Evolutionary conservation across 2,888 invertebrate genomes (phyloP).

Genomic region (Rhingia rostrata): DNA sequence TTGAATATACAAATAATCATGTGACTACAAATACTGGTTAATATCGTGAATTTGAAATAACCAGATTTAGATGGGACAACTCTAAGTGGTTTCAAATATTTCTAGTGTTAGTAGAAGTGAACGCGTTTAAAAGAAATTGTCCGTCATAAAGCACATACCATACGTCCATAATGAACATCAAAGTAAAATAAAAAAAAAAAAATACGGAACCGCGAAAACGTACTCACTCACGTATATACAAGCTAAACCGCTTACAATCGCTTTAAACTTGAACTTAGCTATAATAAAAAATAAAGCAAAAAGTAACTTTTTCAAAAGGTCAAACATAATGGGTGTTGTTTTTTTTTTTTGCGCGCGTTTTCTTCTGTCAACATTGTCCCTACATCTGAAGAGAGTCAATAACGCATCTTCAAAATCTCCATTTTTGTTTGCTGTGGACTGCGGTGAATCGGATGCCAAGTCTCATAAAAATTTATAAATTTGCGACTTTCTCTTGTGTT

Average conservation of each 20-base stretch:
- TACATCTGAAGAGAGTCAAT: neutral
- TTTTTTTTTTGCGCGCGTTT: neutral
- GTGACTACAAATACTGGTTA: too few relatives aligned
- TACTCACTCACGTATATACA: neutral
- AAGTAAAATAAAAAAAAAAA: too few relatives aligned
- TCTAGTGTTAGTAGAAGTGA: too few relatives aligned
- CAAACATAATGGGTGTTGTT: neutral
- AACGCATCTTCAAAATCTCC: neutral
- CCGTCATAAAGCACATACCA: too few relatives aligned
- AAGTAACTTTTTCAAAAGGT: neutral
- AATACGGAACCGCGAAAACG: neutral
- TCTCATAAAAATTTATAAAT: neutral
- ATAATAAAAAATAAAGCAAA: neutral
- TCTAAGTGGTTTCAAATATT: too few relatives aligned
- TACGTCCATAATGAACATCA: too few relatives aligned
- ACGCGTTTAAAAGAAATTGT: too few relatives aligned
- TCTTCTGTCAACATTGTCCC: neutral
- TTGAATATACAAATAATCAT: too few relatives aligned
- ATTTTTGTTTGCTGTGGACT: neutral
- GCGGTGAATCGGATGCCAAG: neutral
- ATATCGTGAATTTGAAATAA: too few relatives aligned
- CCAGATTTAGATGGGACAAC: too few relatives aligned
- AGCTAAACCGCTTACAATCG: neutral
- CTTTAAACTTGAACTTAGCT: slow-evolving; percentile 10
- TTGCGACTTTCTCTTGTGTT: slow-evolving; percentile 56